A percentile compares a stretch with the other conserved stretches of the same genome.
phyloP scores from a whole-genome alignment of 2,113 vertebrate genomes.

The Elachura formosa region DNA sequence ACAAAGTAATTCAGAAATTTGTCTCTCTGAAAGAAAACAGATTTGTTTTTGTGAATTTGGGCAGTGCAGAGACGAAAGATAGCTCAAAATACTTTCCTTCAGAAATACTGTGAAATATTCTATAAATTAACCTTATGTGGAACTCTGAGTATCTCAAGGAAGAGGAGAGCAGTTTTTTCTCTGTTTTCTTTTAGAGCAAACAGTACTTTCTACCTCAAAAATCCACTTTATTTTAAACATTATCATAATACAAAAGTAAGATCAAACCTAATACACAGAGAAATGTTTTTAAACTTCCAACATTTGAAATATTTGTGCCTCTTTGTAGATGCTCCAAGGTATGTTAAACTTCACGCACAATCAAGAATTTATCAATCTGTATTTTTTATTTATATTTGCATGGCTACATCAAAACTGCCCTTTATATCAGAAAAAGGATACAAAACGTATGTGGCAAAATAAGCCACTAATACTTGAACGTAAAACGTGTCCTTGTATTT shows the following conservation, averaged over 20 bases:
- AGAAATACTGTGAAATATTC: background rate
- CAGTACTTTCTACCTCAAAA: background rate
- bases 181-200: background rate
- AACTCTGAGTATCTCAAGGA: background rate
- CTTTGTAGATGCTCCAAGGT: background rate
- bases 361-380: background rate
- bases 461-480: constrained; percentile 93
- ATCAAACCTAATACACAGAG: background rate
- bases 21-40: background rate
- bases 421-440: constrained; percentile 83
- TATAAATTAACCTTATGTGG: background rate
- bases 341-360: background rate
- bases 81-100: background rate
- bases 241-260: background rate
- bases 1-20: background rate
- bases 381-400: background rate
- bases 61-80: background rate
- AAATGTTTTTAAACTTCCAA: background rate
- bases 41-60: background rate
- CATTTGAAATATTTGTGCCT: background rate
- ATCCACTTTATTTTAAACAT: background rate
- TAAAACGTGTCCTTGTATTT: constrained; percentile 99
- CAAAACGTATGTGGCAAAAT: constrained; percentile 97
- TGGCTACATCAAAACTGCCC: background rate
- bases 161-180: background rate